A percentile compares a stretch with the other conserved stretches of the same genome.
These are phyloP conservation scores for Strix occidentalis DNA, from an alignment of 2,797 vertebrate genomes.

Conservation along the genomic window DNA sequence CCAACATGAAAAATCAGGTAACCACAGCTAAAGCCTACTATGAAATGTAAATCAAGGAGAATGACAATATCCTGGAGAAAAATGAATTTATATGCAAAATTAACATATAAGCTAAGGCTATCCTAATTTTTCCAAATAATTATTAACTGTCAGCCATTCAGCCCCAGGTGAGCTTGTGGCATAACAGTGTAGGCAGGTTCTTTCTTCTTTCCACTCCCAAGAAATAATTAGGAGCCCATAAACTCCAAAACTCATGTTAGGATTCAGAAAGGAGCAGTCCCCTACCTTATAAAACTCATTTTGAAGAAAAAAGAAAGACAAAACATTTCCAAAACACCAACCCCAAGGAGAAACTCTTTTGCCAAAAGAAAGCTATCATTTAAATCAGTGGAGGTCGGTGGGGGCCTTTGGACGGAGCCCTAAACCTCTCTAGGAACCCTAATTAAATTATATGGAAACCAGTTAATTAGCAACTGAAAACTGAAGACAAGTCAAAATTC, in stretches of 20 bases:
- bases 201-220: conserved; percentile 1
- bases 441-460: rapidly evolving
- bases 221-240: conserved; percentile 23
- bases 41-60: conserved; percentile 41
- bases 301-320: neutral
- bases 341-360: neutral
- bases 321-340: neutral
- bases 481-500: rapidly evolving
- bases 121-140: conserved; percentile 25
- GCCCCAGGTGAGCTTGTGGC: conserved; percentile 44
- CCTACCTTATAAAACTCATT: neutral
- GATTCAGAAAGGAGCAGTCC: neutral
- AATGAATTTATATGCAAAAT: conserved; percentile 37
- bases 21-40: conserved; percentile 12
- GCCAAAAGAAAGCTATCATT: neutral
- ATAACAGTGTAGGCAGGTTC: neutral
- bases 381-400: neutral
- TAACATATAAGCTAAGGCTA: neutral
- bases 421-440: neutral
- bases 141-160: conserved; percentile 61
- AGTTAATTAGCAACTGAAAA: neutral
- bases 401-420: neutral
- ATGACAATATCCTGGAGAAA: conserved; percentile 23
- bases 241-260: neutral
- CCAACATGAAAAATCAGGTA: neutral